Evolutionary conservation across 1,140 invertebrate species (phyloP).

Genomic region (Panagrolaimus sp.): DNA sequence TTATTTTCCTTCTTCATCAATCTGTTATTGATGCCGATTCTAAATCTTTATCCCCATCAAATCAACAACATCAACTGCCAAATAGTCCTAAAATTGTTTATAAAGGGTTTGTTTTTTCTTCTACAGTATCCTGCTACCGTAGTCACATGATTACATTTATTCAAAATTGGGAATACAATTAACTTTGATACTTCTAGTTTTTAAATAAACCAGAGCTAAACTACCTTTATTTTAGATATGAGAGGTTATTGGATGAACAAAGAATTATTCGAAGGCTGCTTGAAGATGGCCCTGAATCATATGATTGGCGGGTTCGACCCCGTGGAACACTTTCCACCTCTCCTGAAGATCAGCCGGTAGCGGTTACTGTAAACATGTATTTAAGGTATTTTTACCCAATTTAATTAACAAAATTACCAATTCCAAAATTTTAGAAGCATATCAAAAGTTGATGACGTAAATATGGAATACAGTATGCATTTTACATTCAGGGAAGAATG

Average conservation of each 20-base stretch:
- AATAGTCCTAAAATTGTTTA: neutral
- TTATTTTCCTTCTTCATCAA: constrained; percentile 10
- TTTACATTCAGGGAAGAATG: constrained; percentile 91
- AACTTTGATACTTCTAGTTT: neutral
- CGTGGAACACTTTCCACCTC: constrained; percentile 39
- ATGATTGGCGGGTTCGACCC: constrained; percentile 55
- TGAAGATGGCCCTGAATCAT: constrained; percentile 30
- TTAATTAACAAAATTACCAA: constrained; percentile 17
- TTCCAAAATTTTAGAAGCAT: constrained; percentile 63
- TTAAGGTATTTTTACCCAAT: constrained; percentile 37
- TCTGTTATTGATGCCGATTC: neutral
- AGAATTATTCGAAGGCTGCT: constrained; percentile 45
- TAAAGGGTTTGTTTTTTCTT: neutral
- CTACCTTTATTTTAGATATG: constrained; percentile 30
- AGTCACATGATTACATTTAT: neutral
- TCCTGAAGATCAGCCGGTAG: constrained; percentile 63
- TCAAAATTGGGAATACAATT: neutral
- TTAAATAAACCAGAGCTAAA: neutral
- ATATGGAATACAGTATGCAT: constrained; percentile 72
- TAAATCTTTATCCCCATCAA: neutral
- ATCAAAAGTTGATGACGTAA: constrained; percentile 95
- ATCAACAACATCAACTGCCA: too few relatives aligned
- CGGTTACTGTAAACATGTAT: constrained; percentile 73
- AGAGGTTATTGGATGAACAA: constrained; percentile 49
- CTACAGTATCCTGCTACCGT: neutral